A percentile compares a stretch with the other conserved stretches of the same genome.
Evolutionary conservation across 2,113 vertebrate species (phyloP).

Genomic region (Leptocoma aspasia): DNA sequence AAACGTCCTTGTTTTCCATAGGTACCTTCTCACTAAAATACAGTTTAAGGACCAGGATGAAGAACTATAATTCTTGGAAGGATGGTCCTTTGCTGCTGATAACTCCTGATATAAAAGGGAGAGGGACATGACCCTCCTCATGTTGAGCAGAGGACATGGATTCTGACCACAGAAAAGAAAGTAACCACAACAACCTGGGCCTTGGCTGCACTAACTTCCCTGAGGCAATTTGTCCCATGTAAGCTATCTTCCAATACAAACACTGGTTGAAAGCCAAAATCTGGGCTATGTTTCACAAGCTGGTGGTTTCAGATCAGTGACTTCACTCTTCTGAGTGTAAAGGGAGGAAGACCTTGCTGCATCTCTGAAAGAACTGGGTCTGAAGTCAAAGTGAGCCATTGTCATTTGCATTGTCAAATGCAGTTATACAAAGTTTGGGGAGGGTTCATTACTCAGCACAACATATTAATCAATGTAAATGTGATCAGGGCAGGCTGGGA

Average conservation of each 20-base stretch:
- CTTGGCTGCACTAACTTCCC: neutral
- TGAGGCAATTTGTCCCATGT: neutral
- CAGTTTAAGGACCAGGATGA: neutral
- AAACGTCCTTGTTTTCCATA: neutral
- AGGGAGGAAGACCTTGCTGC: neutral
- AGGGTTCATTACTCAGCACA: constrained; percentile 36
- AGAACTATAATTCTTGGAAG: neutral
- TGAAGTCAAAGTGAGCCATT: neutral
- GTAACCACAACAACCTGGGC: neutral
- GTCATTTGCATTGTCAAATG: constrained; percentile 3
- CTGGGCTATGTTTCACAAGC: neutral
- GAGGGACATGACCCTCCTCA: neutral
- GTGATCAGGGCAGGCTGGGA: constrained; percentile 15
- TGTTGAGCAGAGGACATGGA: neutral
- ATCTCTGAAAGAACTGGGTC: neutral
- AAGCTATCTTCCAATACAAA: neutral
- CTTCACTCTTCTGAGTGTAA: neutral
- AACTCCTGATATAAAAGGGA: neutral
- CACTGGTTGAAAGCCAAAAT: neutral
- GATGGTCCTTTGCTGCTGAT: neutral
- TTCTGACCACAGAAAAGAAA: neutral
- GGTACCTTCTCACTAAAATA: neutral
- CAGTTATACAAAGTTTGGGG: neutral
- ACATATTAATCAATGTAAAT: constrained; percentile 58
- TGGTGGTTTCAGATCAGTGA: neutral